phyloP scores from a whole-genome alignment of 2,113 vertebrate species.

The Heptranchias perlo region DNA sequence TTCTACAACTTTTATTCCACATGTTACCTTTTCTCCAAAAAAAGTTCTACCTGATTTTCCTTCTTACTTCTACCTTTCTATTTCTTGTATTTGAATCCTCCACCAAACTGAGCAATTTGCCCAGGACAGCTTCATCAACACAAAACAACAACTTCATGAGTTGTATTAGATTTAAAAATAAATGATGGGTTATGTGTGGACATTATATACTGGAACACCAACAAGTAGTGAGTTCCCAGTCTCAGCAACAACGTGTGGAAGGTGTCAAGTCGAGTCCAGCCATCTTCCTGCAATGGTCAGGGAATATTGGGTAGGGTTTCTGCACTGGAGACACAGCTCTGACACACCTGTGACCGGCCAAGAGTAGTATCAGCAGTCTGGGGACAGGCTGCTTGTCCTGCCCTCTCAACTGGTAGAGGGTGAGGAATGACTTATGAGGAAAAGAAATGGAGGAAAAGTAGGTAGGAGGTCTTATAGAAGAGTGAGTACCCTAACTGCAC shows the following conservation, averaged over 20 bases:
- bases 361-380: background rate
- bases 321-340: background rate
- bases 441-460: background rate
- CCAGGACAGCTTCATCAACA: no score
- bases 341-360: background rate
- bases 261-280: background rate
- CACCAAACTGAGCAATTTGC: no score
- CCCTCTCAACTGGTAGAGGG: background rate
- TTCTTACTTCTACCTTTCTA: no score
- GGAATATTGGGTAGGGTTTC: no score
- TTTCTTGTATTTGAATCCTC: no score
- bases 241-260: background rate
- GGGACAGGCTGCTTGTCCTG: background rate
- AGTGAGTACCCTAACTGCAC: background rate
- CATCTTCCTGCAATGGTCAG: background rate
- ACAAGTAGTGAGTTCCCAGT: background rate
- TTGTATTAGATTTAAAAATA: background rate
- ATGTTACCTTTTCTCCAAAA: no score
- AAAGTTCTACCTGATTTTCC: no score
- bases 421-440: background rate
- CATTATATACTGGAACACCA: background rate
- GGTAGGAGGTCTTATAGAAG: no score
- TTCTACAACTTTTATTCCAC: no score
- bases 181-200: background rate
- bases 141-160: background rate